Evolutionary conservation across 2,113 vertebrate genomes (phyloP).

Genomic region (Pedionomus torquatus): DNA sequence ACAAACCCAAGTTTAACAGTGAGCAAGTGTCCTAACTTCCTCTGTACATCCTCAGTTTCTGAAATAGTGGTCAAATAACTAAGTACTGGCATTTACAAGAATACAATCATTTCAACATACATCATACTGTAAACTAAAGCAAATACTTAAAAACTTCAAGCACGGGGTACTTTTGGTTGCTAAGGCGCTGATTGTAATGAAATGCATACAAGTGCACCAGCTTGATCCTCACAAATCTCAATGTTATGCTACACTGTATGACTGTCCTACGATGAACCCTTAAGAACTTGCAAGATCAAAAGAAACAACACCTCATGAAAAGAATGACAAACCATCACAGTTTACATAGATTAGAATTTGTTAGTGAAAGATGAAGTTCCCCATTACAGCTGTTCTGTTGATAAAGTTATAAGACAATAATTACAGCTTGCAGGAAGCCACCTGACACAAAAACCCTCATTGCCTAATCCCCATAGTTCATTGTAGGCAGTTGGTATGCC

Average conservation of each 20-base stretch:
- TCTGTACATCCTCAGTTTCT: background rate
- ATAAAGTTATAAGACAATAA: background rate
- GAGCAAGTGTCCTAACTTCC: background rate
- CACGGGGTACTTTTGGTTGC: background rate
- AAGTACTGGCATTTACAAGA: background rate
- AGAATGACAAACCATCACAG: background rate
- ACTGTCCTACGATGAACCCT: background rate
- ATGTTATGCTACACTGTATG: background rate
- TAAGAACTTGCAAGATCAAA: background rate
- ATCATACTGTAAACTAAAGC: background rate
- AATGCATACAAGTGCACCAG: background rate
- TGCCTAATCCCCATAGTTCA: background rate
- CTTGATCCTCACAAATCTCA: background rate
- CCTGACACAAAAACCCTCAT: background rate
- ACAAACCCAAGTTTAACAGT: background rate
- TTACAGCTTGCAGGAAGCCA: background rate
- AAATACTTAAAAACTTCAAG: background rate
- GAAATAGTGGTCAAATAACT: background rate
- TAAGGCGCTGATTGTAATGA: background rate
- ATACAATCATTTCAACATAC: background rate
- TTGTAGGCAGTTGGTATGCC: background rate
- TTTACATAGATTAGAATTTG: background rate
- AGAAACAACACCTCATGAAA: background rate
- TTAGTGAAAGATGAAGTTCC: background rate
- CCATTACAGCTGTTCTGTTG: background rate